Evolutionary conservation across 2,888 invertebrate genomes (phyloP).

Genomic region (Synergus itoensis): DNA sequence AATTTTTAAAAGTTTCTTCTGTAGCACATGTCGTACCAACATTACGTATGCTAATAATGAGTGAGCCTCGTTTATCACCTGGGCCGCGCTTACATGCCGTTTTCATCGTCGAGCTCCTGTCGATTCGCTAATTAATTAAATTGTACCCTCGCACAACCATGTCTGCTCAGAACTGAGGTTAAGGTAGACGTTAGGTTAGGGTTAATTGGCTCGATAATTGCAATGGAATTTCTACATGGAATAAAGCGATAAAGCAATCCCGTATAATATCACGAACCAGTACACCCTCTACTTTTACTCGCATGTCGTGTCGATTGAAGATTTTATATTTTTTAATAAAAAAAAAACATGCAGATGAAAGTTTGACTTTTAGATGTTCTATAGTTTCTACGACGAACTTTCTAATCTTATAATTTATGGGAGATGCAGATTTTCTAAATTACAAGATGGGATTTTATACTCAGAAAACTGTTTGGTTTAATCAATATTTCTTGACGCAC

Average conservation of each 20-base stretch:
- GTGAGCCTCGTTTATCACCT: not conserved
- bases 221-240: slow-evolving; percentile 35
- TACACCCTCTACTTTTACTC: slow-evolving; percentile 1
- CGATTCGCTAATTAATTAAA: slow-evolving; percentile 59
- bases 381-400: not conserved
- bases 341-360: not conserved
- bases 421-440: too few species aligned
- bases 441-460: too few species aligned
- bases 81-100: slow-evolving; percentile 28
- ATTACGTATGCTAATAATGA: not conserved
- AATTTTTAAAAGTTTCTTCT: not conserved
- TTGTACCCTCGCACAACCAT: slow-evolving; percentile 44
- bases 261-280: slow-evolving; percentile 1
- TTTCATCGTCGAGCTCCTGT: slow-evolving; percentile 47
- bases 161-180: slow-evolving; percentile 24
- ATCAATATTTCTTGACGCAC: too few species aligned
- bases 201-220: slow-evolving; percentile 56
- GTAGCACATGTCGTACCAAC: not conserved
- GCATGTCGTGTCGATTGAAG: slow-evolving; percentile 6
- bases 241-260: slow-evolving; percentile 13
- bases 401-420: not conserved
- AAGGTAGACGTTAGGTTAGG: slow-evolving; percentile 51
- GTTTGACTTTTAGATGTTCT: not conserved
- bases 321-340: not conserved
- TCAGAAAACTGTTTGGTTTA: too few species aligned